Evolutionary conservation across 2,113 vertebrate genomes (phyloP), one percentile per base, ranked within the genome.

Genomic region (Mystacornis crossleyi): DNA sequence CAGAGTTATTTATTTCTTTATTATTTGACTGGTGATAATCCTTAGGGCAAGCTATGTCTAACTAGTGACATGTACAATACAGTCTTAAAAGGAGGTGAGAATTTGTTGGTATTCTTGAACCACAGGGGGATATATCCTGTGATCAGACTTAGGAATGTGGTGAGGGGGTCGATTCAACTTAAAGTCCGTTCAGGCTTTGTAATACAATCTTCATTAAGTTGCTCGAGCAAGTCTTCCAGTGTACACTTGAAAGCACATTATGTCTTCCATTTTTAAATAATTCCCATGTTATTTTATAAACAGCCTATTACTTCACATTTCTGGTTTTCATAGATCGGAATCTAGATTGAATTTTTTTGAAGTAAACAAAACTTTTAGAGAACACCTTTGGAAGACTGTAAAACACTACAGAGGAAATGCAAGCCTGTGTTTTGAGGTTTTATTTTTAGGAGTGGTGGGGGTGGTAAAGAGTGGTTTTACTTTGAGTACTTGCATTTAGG

Each of bases 1-100:
- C 24, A 43, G 8, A 88, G 66, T 88, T 82, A 67, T 71, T 89
- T 83, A 89, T 91, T 77, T 77, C 60, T 40, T 84, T 87, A 51
- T 88, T 75, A 25, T 70, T 51, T 83, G 50, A 36, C 70, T 88
- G 45, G 25, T 80, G 71, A 31, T 90, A 82, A 92, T 82, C 79
- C 57, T 85, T 18, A 51, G 47, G 58, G 54, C 25, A 78, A 89
- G 33, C 60, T 80, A 33, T 72, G 34, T 83, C 60, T 86, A 38
- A 31, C 23, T 78, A 77, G 82, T 73, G 29, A 36, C 16, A 19
- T 8, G 26, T 18, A 50, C 26, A 81, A 23, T 36, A 17, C 8
- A 48, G 1, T 31, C 24, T 31, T 89, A 75, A 92, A 77, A 74
- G 67, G 20, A 77, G 34, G 24, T 66, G n/a, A 43, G 47, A 78